phyloP scores from a whole-genome alignment of 2,113 vertebrate genomes.

The Tragelaphus strepsiceros region DNA sequence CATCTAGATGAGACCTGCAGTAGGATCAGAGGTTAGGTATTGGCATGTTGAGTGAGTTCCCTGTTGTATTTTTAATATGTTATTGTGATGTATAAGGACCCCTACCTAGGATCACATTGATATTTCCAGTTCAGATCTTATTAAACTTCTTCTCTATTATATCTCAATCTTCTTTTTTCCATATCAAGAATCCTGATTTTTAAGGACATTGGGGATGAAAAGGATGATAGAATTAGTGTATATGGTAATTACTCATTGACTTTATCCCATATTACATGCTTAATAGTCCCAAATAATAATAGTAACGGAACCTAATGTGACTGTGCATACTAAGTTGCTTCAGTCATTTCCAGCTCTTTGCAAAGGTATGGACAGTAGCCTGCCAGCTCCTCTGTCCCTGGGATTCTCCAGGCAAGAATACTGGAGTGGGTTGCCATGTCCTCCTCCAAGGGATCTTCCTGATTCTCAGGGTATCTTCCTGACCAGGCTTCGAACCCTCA shows the following conservation, averaged over 20 bases:
- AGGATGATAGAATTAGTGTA: neutral
- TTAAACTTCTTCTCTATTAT: neutral
- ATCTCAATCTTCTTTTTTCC: neutral
- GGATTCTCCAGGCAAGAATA: neutral
- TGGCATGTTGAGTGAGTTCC: neutral
- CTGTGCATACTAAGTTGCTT: neutral
- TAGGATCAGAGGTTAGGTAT: fast-evolving
- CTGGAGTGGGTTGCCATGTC: neutral
- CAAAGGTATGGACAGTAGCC: neutral
- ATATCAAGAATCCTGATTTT: neutral
- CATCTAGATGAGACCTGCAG: neutral
- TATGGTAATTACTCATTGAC: neutral
- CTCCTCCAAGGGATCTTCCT: neutral
- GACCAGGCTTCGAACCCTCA: neutral
- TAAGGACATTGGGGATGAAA: neutral
- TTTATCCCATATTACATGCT: neutral
- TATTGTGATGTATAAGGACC: neutral
- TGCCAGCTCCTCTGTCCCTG: neutral
- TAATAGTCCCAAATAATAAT: neutral
- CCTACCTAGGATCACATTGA: neutral
- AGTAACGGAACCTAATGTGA: neutral
- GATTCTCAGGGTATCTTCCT: neutral
- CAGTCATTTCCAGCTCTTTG: neutral
- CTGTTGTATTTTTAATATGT: neutral
- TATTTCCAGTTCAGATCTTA: neutral